A percentile compares a stretch with the other conserved stretches of the same genome.
Conservation (phyloP, 2,888 invertebrate genomes). For the Emesis castigata region DNA sequence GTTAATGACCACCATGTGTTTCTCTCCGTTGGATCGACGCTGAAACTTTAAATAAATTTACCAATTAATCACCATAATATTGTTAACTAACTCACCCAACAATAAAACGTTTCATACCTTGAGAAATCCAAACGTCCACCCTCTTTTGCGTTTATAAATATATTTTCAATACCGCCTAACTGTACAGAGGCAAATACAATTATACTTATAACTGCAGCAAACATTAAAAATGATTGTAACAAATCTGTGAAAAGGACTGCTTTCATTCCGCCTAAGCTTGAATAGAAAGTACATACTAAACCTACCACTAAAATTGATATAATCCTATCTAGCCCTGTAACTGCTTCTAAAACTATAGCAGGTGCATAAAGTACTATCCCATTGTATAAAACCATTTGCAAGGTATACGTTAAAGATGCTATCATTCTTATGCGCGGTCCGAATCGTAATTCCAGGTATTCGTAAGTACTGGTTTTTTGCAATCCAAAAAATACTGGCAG, state of each 20-base stretch:
- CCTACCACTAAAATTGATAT: slow-evolving; percentile 94
- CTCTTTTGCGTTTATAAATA: slow-evolving; percentile 92
- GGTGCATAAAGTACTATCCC: slow-evolving; percentile 98
- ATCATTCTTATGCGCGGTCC: slow-evolving; percentile 93
- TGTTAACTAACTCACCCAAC: not conserved
- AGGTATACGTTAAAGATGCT: slow-evolving; percentile 95
- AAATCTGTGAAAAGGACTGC: slow-evolving; percentile 96
- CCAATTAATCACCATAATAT: not conserved
- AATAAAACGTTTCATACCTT: slow-evolving; percentile 83
- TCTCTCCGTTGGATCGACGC: slow-evolving; percentile 94
- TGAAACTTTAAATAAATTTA: slow-evolving; percentile 90
- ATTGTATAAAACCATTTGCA: slow-evolving; percentile 97
- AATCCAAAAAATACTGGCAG: slow-evolving; percentile 96
- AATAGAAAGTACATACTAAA: slow-evolving; percentile 95
- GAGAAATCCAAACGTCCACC: slow-evolving; percentile 92
- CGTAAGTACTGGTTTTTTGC: slow-evolving; percentile 96
- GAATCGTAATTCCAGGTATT: slow-evolving; percentile 97
- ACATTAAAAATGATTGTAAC: slow-evolving; percentile 96
- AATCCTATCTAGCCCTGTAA: slow-evolving; percentile 93
- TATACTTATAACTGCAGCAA: slow-evolving; percentile 94
- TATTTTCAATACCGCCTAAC: slow-evolving; percentile 91
- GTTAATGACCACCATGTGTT: slow-evolving; percentile 95
- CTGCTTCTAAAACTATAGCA: slow-evolving; percentile 95
- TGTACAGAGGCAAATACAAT: slow-evolving; percentile 93
- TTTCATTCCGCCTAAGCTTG: slow-evolving; percentile 96